phyloP scores from a whole-genome alignment of 2,113 vertebrate genomes.

The Plotosus lineatus region DNA sequence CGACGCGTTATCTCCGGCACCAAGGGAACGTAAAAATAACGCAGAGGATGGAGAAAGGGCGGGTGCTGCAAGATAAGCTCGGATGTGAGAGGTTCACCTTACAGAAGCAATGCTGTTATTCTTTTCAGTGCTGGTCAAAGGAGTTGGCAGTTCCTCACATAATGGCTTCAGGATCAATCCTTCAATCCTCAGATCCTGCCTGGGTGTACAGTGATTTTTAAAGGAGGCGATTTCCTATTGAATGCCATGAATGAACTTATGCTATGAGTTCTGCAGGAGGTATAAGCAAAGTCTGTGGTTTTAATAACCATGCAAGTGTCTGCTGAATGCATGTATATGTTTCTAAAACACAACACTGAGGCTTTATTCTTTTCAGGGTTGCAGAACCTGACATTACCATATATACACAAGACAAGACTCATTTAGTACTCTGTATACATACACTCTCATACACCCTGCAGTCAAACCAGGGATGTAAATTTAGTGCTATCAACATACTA shows the following conservation, averaged over 20 bases:
- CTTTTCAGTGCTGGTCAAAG: slow-evolving; percentile 22
- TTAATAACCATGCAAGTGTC: slow-evolving; percentile 44
- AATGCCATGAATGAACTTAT: slow-evolving; percentile 25
- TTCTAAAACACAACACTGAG: not conserved
- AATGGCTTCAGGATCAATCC: not conserved
- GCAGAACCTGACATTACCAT: slow-evolving; percentile 29
- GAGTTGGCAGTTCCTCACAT: not conserved
- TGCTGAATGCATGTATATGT: slow-evolving; percentile 21
- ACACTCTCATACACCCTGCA: slow-evolving; percentile 24
- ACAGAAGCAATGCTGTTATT: slow-evolving; percentile 24
- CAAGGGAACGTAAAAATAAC: slow-evolving; percentile 50
- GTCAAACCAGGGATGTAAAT: slow-evolving; percentile 40
- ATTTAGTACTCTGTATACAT: slow-evolving; percentile 14
- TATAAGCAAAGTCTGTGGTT: slow-evolving; percentile 21
- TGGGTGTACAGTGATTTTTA: not conserved
- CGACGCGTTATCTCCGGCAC: slow-evolving; percentile 54
- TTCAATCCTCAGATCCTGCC: not conserved
- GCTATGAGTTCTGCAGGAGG: not conserved
- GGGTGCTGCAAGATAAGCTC: slow-evolving; percentile 35
- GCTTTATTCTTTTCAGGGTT: slow-evolving; percentile 16
- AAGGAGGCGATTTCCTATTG: slow-evolving; percentile 27
- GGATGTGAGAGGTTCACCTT: slow-evolving; percentile 42
- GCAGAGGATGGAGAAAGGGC: slow-evolving; percentile 32
- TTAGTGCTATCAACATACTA: slow-evolving; percentile 40
- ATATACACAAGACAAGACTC: slow-evolving; percentile 22